Conservation (phyloP, 1,140 invertebrate genomes). For the Gonatopus flavifemur region DNA sequence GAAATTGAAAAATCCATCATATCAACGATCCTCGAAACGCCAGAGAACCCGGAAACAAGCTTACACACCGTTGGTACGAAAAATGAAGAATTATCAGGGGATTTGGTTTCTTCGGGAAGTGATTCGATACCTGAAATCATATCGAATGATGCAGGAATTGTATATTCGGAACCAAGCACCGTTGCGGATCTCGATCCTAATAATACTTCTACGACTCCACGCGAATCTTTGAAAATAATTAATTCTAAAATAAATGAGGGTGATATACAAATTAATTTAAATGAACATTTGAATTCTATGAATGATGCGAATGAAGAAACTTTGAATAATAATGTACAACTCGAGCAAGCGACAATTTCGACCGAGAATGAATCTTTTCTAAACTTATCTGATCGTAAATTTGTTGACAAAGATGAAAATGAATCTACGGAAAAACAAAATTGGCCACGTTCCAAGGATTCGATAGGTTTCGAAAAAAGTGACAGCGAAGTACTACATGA, state of each 20-base stretch:
- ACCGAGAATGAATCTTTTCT: neutral
- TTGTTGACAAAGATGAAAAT: slow-evolving; percentile 8
- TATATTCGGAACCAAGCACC: too few species aligned
- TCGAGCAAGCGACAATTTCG: neutral
- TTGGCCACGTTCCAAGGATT: too few species aligned
- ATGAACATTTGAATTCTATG: neutral
- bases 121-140: slow-evolving; percentile 43
- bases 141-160: too few species aligned
- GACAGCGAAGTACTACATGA: too few species aligned
- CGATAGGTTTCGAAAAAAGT: too few species aligned
- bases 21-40: slow-evolving; percentile 35
- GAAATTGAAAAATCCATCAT: slow-evolving; percentile 50
- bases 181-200: too few species aligned
- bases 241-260: neutral
- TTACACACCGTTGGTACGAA: slow-evolving; percentile 28
- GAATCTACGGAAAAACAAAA: too few species aligned
- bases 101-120: slow-evolving; percentile 34
- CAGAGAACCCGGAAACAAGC: slow-evolving; percentile 29
- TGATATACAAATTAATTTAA: neutral
- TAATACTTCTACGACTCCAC: neutral
- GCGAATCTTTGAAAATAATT: neutral
- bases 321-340: neutral
- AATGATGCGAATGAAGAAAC: neutral
- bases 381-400: too few species aligned
- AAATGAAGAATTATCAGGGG: slow-evolving; percentile 34